Conservation (phyloP, 2,888 invertebrate species). For the Pandemis heparana region DNA sequence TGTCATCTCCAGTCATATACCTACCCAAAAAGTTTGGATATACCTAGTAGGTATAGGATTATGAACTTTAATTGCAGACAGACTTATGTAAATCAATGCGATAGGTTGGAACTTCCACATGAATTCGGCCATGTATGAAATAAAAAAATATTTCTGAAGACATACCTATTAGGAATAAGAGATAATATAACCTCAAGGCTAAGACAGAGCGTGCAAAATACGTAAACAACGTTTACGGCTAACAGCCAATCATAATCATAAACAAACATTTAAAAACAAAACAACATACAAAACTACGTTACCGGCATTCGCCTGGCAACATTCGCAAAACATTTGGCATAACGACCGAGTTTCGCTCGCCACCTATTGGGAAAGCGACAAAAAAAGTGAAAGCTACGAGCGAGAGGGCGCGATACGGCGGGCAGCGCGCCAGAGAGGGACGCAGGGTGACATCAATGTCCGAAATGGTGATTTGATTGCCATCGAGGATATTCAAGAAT, state of each 20-base stretch:
- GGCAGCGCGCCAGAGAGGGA: conserved; percentile 55
- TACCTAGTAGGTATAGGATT: too few relatives aligned
- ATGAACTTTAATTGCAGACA: too few relatives aligned
- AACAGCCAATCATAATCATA: neutral
- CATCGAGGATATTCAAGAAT: conserved; percentile 29
- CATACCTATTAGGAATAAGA: too few relatives aligned
- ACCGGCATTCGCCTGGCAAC: conserved; percentile 43
- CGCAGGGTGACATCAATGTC: conserved; percentile 54
- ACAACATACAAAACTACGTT: neutral
- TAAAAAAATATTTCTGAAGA: too few relatives aligned
- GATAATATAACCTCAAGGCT: neutral
- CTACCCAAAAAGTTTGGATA: too few relatives aligned
- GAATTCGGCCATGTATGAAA: too few relatives aligned
- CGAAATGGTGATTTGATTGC: conserved; percentile 47
- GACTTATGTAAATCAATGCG: too few relatives aligned
- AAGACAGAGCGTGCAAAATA: neutral
- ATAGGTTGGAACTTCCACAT: too few relatives aligned
- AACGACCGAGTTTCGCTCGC: conserved; percentile 68
- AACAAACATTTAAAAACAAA: conserved; percentile 6
- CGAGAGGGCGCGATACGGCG: conserved; percentile 55
- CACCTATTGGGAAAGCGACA: conserved; percentile 75
- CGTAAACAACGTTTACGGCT: neutral
- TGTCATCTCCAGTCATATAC: too few relatives aligned
- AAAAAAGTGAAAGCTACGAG: conserved; percentile 80
- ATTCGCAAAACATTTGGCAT: conserved; percentile 75